These are phyloP conservation scores for Hippasteria phrygiana DNA, from an alignment of 53 echinoderm and acorn worm genomes.

Conservation along the genomic window DNA sequence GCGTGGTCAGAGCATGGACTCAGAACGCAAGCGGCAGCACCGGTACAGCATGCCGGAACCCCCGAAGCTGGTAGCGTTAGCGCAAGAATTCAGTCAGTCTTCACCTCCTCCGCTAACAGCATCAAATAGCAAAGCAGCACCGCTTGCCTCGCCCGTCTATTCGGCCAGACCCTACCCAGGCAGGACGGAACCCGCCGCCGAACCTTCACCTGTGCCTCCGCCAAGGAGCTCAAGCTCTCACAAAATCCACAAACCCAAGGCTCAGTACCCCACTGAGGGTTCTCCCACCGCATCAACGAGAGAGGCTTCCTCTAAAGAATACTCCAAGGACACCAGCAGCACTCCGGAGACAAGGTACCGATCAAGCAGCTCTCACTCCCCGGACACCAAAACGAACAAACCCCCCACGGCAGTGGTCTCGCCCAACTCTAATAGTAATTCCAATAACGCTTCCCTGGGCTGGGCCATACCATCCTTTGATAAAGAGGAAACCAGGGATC, in stretches of 20 bases:
- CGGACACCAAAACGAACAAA: slow-evolving; percentile 13
- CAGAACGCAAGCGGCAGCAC: slow-evolving; percentile 41
- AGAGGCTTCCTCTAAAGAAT: not conserved
- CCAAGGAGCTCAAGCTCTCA: slow-evolving; percentile 24
- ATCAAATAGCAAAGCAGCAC: slow-evolving; percentile 36
- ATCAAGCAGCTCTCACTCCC: slow-evolving; percentile 21
- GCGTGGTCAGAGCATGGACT: not conserved
- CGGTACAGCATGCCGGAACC: slow-evolving; percentile 56
- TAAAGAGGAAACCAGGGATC: slow-evolving; percentile 11
- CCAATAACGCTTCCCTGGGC: slow-evolving; percentile 29
- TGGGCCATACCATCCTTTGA: slow-evolving; percentile 54
- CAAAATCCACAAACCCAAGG: slow-evolving; percentile 49
- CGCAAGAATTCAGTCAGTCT: slow-evolving; percentile 20
- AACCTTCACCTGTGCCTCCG: slow-evolving; percentile 25
- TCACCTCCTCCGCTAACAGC: slow-evolving; percentile 34
- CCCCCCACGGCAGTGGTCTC: slow-evolving; percentile 32
- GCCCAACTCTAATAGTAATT: slow-evolving; percentile 54
- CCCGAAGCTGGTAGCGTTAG: slow-evolving; percentile 31
- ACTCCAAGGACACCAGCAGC: slow-evolving; percentile 16
- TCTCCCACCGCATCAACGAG: not conserved
- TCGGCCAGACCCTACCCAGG: slow-evolving; percentile 63
- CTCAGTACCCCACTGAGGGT: slow-evolving; percentile 53
- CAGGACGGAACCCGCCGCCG: slow-evolving; percentile 2
- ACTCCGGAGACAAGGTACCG: slow-evolving; percentile 27
- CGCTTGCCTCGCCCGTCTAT: slow-evolving; percentile 50